A percentile compares a stretch with the other conserved stretches of the same genome.
Conservation (phyloP, 2,113 vertebrate genomes). For the Trematocara zebra region DNA sequence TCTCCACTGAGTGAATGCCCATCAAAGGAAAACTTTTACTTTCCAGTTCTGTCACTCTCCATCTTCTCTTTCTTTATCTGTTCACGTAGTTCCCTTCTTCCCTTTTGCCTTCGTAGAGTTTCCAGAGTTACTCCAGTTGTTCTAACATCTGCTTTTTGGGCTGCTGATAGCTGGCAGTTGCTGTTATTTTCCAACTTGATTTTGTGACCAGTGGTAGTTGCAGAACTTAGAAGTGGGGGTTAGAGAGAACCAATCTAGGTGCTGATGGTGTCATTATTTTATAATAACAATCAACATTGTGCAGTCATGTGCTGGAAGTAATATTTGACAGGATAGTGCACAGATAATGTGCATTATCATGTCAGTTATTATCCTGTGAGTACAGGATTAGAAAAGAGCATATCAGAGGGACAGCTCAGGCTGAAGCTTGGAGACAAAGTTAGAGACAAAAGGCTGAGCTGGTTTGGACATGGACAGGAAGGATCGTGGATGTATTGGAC, state of each 20-base stretch:
- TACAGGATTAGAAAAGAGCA: neutral
- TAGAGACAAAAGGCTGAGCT: neutral
- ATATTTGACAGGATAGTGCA: neutral
- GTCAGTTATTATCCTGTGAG: neutral
- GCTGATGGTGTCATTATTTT: neutral
- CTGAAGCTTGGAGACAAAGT: neutral
- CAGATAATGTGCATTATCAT: neutral
- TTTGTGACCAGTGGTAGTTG: neutral
- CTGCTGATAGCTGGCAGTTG: neutral
- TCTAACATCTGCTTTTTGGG: neutral
- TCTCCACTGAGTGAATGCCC: neutral
- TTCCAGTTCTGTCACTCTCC: neutral
- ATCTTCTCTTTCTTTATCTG: neutral
- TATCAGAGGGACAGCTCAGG: neutral
- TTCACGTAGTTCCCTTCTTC: neutral
- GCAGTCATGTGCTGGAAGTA: neutral
- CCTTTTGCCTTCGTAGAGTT: neutral
- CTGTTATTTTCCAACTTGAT: neutral
- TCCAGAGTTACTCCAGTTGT: neutral
- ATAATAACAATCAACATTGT: neutral
- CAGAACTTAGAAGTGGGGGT: neutral
- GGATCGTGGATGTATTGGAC: neutral
- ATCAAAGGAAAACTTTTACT: neutral
- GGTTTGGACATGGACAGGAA: neutral
- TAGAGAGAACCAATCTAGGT: neutral